Base-by-base conservation (phyloP, 2,113 vertebrate genomes). In the Nymphicus hollandicus region DNA sequence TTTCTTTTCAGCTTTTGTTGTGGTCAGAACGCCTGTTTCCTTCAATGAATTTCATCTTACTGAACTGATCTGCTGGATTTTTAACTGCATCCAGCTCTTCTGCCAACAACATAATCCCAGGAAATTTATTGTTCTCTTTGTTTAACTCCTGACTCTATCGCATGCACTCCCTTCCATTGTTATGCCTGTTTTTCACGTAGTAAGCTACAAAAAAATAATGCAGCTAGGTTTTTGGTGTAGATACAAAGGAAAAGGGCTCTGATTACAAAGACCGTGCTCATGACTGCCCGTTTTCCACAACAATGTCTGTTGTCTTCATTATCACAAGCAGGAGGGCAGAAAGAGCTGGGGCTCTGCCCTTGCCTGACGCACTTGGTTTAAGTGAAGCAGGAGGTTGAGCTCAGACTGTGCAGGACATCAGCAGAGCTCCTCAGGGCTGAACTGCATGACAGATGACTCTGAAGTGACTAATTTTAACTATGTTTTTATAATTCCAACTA, bases 1-100 rank as follows among this genome's bases (percentile, higher is more conserved):
- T 85, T 93, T 79, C 66, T 88, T 94, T 94, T 81, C 70, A 63
- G 61, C n/a, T 94, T 85, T 69, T 92, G 44, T 78, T 72, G 49
- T 80, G 84, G 41, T 82, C 92, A 50, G 83, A 93, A 78, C 49
- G 61, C 18, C 29, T 44, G 72, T 91, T 90, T 92, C 73, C 56
- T 69, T 83, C 86, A 66, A 52, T 58, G 76, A 83, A 73, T 83
- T 89, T 78, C 80, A 74, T 88, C 82, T 88, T 53, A 71, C 60
- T 88, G 79, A 91, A 71, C 76, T 17, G 55, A 92, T 86, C 88
- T 84, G 43, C 70, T 81, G 88, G 33, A 85, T 95, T 88, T 91
- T 78, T 92, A 76, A 55, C 71, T 71, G 89, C 55, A 72, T n/a
- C 47, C 68, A 85, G 50, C 46, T 84, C 73, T 92, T 84, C 63